These are phyloP conservation scores for Pimpla rufipes DNA, from an alignment of 2,888 invertebrate genomes.

Conservation along the genomic window DNA sequence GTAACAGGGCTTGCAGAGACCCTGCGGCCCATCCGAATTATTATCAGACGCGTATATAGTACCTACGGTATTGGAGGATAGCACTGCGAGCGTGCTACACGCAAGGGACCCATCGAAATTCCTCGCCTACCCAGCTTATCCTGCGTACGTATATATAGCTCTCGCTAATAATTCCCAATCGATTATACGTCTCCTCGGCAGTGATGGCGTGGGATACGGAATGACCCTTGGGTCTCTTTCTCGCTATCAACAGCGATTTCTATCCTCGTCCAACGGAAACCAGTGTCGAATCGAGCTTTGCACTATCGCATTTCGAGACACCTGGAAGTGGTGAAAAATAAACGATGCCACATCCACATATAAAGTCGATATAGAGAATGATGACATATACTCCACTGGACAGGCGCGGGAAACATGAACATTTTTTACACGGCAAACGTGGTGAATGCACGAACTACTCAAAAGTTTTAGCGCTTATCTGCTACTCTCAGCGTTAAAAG, in stretches of 20 bases:
- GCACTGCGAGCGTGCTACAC: slow-evolving; percentile 51
- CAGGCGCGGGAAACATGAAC: too few species aligned
- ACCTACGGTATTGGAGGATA: slow-evolving; percentile 26
- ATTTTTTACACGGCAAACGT: too few species aligned
- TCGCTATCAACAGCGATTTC: slow-evolving; percentile 19
- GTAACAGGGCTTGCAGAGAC: slow-evolving; percentile 40
- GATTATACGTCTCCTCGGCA: slow-evolving; percentile 72
- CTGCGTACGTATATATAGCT: not conserved
- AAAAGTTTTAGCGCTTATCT: too few species aligned
- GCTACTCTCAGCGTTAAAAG: too few species aligned
- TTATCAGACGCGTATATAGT: slow-evolving; percentile 45
- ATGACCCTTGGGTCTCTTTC: slow-evolving; percentile 24
- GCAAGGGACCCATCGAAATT: slow-evolving; percentile 54
- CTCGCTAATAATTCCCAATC: slow-evolving; percentile 73
- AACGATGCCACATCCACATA: too few species aligned
- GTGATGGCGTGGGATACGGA: not conserved
- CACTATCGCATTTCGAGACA: too few species aligned
- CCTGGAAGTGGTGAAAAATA: too few species aligned
- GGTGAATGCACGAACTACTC: too few species aligned
- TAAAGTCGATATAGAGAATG: too few species aligned
- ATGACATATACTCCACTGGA: too few species aligned
- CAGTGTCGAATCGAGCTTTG: not conserved
- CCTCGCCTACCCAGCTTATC: slow-evolving; percentile 16
- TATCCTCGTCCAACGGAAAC: slow-evolving; percentile 7
- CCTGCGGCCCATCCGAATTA: slow-evolving; percentile 66